Evolutionary conservation across 1,140 invertebrate genomes (phyloP).

Genomic region (Rhynchophorus ferrugineus): DNA sequence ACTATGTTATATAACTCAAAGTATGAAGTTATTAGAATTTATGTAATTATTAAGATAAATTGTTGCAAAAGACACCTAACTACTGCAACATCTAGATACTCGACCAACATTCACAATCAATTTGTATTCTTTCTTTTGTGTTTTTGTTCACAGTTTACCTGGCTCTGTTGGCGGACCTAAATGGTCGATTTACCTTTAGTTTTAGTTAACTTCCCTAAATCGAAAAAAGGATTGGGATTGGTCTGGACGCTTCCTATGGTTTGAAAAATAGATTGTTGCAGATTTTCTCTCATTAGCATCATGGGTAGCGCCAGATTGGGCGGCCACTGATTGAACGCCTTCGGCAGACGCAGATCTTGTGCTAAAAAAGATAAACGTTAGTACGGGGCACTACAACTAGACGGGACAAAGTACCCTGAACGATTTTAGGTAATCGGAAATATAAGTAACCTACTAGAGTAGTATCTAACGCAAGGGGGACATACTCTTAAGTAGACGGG

Average conservation of each 20-base stretch:
- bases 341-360: constrained; percentile 33
- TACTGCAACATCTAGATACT: too few relatives aligned
- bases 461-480: too few relatives aligned
- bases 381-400: background rate
- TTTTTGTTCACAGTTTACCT: too few relatives aligned
- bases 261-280: constrained; percentile 39
- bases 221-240: constrained; percentile 10
- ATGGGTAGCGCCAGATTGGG: constrained; percentile 39
- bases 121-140: too few relatives aligned
- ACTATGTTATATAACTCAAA: too few relatives aligned
- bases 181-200: constrained; percentile 8
- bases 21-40: too few relatives aligned
- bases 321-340: constrained; percentile 35
- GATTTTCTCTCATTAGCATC: constrained; percentile 39
- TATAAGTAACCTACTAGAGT: too few relatives aligned
- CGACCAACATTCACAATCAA: too few relatives aligned
- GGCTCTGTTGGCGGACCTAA: too few relatives aligned
- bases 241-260: constrained; percentile 12
- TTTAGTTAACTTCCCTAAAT: constrained; percentile 9
- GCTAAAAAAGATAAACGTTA: constrained; percentile 31
- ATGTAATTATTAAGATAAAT: too few relatives aligned
- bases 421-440: background rate
- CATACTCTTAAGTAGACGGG: too few relatives aligned
- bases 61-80: too few relatives aligned
- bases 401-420: background rate